A percentile compares a stretch with the other conserved stretches of the same genome.
phyloP scores from a whole-genome alignment of 2,888 invertebrate genomes.

The Parnassius orleans region DNA sequence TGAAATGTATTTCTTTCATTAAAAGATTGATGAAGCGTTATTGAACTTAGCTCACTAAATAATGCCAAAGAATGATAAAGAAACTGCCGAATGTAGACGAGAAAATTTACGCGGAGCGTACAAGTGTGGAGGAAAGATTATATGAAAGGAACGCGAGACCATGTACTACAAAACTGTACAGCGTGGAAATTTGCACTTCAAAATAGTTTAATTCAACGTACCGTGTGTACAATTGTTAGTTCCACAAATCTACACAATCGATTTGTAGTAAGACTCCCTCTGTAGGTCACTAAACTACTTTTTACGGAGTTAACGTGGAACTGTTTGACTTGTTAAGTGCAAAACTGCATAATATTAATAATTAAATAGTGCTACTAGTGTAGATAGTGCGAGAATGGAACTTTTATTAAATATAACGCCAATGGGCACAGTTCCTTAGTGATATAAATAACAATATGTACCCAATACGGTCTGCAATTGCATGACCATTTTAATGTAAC shows the following conservation, averaged over 20 bases:
- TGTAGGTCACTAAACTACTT: conserved; percentile 58
- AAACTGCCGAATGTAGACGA: conserved; percentile 53
- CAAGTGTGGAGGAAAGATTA: conserved; percentile 52
- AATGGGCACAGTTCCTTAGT: conserved; percentile 42
- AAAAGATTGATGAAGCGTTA: conserved; percentile 38
- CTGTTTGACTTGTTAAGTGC: conserved; percentile 45
- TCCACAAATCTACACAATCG: conserved; percentile 52
- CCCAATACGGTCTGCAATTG: conserved; percentile 42
- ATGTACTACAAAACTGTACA: conserved; percentile 47
- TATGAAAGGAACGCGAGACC: conserved; percentile 57
- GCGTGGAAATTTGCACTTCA: conserved; percentile 20
- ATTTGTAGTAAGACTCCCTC: conserved; percentile 56
- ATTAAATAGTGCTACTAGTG: conserved; percentile 66
- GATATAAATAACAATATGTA: conserved; percentile 41
- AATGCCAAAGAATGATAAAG: conserved; percentile 77
- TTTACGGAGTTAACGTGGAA: conserved; percentile 61
- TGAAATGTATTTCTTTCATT: conserved; percentile 31
- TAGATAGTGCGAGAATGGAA: conserved; percentile 58
- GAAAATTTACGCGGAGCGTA: conserved; percentile 53
- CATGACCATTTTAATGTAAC: conserved; percentile 64
- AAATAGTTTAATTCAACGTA: conserved; percentile 30
- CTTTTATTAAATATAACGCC: conserved; percentile 51
- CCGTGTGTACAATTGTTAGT: conserved; percentile 31
- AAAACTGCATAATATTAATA: conserved; percentile 71
- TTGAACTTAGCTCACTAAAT: conserved; percentile 72